These are phyloP conservation scores for Steinernema carpocapsae DNA, from an alignment of 2,888 invertebrate genomes.

Conservation along the genomic window DNA sequence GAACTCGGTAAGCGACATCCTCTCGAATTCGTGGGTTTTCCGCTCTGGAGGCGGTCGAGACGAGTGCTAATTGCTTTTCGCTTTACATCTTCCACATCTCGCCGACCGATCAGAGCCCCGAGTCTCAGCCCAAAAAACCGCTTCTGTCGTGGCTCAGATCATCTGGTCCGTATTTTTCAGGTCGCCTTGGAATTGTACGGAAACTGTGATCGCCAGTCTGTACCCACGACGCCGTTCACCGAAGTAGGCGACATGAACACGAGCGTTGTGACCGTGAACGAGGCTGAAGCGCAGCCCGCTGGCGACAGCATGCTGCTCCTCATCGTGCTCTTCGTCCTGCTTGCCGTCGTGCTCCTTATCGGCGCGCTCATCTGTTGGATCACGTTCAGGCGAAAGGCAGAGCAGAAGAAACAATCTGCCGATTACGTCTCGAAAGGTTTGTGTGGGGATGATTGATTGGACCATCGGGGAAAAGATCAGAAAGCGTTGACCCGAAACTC, in stretches of 20 bases:
- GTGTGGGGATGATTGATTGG: no score
- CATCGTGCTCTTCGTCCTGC: conserved; percentile 79
- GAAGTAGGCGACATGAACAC: conserved; percentile 43
- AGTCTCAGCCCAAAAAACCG: neutral
- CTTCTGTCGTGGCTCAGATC: no score
- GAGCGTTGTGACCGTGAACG: conserved; percentile 47
- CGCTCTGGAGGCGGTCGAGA: neutral
- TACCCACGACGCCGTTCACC: conserved; percentile 35
- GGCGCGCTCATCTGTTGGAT: conserved; percentile 75
- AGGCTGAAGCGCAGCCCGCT: conserved; percentile 71
- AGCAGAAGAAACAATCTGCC: conserved; percentile 36
- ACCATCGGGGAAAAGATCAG: no score
- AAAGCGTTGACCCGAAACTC: no score
- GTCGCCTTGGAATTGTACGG: conserved; percentile 39
- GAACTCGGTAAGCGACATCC: conserved; percentile 42
- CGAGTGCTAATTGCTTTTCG: conserved; percentile 21
- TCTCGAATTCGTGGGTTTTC: no score
- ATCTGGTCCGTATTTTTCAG: conserved; percentile 30
- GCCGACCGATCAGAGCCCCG: no score
- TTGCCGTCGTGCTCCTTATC: conserved; percentile 81
- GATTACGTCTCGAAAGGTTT: conserved; percentile 52
- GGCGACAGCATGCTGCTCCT: conserved; percentile 84
- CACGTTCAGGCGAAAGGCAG: conserved; percentile 51
- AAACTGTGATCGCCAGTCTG: conserved; percentile 34
- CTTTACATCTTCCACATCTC: neutral